A percentile compares a stretch with the other conserved stretches of the same genome.
phyloP scores from a whole-genome alignment of 2,888 invertebrate species.

The Achlya flavicornis region DNA sequence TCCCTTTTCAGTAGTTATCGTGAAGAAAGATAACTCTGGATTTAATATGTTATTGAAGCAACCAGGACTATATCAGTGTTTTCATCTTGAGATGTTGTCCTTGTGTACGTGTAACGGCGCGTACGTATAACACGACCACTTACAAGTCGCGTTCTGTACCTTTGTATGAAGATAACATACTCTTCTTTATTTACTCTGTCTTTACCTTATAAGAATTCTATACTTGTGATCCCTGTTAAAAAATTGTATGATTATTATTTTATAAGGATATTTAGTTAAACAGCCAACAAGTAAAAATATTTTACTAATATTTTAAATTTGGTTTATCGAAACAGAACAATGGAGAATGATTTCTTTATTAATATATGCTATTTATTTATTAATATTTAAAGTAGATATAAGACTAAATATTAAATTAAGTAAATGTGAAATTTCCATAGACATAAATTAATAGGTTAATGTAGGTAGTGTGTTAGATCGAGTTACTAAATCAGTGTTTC shows the following conservation, averaged over 20 bases:
- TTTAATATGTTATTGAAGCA: too few relatives aligned
- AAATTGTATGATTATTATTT: background rate
- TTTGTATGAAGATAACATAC: too few relatives aligned
- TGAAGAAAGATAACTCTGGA: too few relatives aligned
- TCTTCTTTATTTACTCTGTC: too few relatives aligned
- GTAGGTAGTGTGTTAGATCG: constrained; percentile 16
- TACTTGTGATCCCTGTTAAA: background rate
- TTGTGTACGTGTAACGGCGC: too few relatives aligned
- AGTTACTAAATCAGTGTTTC: background rate
- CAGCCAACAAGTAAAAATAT: background rate
- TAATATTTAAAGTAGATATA: constrained; percentile 68
- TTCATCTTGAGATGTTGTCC: too few relatives aligned
- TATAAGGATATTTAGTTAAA: background rate
- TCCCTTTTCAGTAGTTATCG: too few relatives aligned
- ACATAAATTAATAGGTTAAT: constrained; percentile 48
- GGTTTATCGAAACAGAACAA: constrained; percentile 43
- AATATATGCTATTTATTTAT: constrained; percentile 83
- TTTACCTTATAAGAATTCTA: background rate
- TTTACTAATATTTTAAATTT: constrained; percentile 16
- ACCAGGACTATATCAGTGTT: too few relatives aligned
- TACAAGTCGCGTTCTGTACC: too few relatives aligned
- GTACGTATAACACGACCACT: too few relatives aligned
- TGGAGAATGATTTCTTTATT: constrained; percentile 58
- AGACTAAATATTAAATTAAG: constrained; percentile 48
- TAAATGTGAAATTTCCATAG: constrained; percentile 77